Conservation (phyloP, 2,888 invertebrate species). For the Chorisops tibialis region DNA sequence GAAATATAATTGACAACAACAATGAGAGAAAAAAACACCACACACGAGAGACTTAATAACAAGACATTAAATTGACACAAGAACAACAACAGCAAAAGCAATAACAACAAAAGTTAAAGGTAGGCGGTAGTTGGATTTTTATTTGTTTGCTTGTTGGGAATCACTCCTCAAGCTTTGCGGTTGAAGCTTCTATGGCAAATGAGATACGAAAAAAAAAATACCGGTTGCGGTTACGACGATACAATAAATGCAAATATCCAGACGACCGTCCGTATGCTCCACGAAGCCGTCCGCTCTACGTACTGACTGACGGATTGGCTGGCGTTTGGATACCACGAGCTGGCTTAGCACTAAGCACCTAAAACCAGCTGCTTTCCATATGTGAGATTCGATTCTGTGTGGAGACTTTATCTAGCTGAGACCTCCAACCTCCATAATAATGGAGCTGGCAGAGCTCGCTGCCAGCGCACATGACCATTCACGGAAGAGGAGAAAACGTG, state of each 20-base stretch:
- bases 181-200: neutral
- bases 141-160: neutral
- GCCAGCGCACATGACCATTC: slow-evolving; percentile 31
- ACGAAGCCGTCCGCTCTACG: slow-evolving; percentile 11
- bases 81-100: slow-evolving; percentile 12
- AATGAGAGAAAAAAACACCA: slow-evolving; percentile 6
- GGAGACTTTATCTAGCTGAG: slow-evolving; percentile 9
- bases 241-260: neutral
- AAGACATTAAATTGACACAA: neutral
- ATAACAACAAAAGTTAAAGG: neutral
- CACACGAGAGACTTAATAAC: neutral
- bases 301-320: slow-evolving; percentile 2
- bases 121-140: slow-evolving; percentile 3
- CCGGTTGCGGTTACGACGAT: neutral
- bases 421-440: slow-evolving; percentile 9
- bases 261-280: neutral
- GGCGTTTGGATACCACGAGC: neutral
- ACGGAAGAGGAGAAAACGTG: slow-evolving; percentile 38
- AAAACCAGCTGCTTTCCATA: slow-evolving; percentile 3
- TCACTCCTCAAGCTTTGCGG: neutral
- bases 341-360: neutral
- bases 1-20: slow-evolving; percentile 13
- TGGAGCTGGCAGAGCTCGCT: neutral
- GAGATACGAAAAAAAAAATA: neutral
- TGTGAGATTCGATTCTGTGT: slow-evolving; percentile 6